Percentiles rank a stretch among this genome's conserved stretches.
These are phyloP conservation scores for Augochlora pura DNA, from an alignment of 1,140 invertebrate species.

Conservation along the genomic window DNA sequence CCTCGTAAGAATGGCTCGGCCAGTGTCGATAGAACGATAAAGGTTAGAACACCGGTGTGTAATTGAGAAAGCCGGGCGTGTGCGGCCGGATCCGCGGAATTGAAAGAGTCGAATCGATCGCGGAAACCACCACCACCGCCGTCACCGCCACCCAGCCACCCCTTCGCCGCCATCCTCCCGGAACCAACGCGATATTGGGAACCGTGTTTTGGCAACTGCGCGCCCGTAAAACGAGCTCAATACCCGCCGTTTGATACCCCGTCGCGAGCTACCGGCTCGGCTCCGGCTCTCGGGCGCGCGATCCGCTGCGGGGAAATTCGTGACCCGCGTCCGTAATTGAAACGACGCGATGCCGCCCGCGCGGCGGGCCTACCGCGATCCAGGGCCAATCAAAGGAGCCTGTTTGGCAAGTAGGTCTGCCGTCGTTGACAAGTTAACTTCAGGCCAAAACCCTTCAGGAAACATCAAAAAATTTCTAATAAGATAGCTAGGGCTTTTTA, in stretches of 20 bases:
- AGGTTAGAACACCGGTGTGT: constrained; percentile 35
- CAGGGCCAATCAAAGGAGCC: not conserved
- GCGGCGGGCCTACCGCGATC: not conserved
- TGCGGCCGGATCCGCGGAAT: constrained; percentile 24
- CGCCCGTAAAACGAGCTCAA: not conserved
- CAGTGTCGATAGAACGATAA: constrained; percentile 34
- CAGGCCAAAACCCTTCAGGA: too few relatives aligned
- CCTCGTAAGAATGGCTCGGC: constrained; percentile 58
- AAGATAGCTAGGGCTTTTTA: too few relatives aligned
- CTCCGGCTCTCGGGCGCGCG: too few relatives aligned
- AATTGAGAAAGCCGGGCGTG: constrained; percentile 34
- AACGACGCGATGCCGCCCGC: not conserved
- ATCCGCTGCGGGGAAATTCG: not conserved
- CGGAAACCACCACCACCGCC: not conserved
- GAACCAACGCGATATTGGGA: constrained; percentile 12
- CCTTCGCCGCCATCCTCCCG: not conserved
- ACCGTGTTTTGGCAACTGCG: constrained; percentile 33
- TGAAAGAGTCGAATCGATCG: constrained; percentile 41
- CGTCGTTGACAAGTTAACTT: too few relatives aligned
- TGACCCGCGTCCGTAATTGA: not conserved
- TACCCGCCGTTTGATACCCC: not conserved
- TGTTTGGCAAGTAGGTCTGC: too few relatives aligned
- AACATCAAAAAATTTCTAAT: too few relatives aligned
- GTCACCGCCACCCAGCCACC: not conserved
- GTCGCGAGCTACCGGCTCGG: not conserved